phyloP scores from a whole-genome alignment of 2,113 vertebrate genomes.

The Elephas maximus region DNA sequence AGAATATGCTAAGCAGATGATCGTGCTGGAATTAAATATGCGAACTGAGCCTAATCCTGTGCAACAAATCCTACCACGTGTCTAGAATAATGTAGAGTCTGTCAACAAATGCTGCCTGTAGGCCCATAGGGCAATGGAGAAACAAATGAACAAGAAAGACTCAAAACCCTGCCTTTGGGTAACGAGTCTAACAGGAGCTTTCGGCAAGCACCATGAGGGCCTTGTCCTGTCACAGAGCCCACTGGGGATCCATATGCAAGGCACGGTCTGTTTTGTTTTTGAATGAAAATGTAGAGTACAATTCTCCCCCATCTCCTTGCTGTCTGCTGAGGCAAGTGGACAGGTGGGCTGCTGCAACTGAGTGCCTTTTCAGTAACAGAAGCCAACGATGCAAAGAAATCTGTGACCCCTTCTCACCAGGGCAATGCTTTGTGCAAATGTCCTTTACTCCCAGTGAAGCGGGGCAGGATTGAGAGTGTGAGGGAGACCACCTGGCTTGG shows the following conservation, averaged over 20 bases:
- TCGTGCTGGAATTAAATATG: neutral
- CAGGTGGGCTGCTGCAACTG: no score
- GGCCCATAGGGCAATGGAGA: neutral
- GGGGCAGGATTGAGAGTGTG: neutral
- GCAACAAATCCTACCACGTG: neutral
- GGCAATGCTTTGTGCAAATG: neutral
- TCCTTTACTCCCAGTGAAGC: rapidly evolving
- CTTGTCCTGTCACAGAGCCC: neutral
- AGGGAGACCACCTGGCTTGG: no score
- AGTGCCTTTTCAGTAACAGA: no score
- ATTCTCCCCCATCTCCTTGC: no score
- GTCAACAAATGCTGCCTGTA: neutral
- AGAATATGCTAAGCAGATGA: neutral
- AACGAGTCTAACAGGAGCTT: neutral
- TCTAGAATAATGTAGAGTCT: neutral
- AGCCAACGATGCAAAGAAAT: rapidly evolving
- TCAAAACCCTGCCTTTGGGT: neutral
- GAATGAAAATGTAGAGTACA: neutral
- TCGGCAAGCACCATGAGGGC: rapidly evolving
- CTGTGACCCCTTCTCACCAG: no score
- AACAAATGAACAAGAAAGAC: neutral
- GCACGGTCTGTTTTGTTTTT: neutral
- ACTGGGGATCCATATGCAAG: neutral
- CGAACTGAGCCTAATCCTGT: neutral
- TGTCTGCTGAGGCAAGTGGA: no score